Evolutionary conservation across 2,113 vertebrate species (phyloP), one percentile per base, ranked within the genome.

Genomic region (Myotis yumanensis): DNA sequence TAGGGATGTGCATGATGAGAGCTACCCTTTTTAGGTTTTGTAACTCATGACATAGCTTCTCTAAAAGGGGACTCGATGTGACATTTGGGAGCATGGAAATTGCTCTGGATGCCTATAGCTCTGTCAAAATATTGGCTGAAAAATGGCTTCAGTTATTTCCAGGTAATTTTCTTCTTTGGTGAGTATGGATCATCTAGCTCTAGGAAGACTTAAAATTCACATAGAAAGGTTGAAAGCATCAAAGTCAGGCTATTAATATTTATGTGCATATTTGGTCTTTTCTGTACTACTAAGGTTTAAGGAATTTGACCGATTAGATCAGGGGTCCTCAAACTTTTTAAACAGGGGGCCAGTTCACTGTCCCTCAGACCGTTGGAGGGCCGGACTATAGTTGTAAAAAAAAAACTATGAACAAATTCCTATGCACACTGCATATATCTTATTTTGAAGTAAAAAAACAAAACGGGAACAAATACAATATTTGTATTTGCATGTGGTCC

Each of bases 271-370:
- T 54, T 82, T 91, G 52, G 12, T 89, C 72, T 95, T 86, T 80
- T 96, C 69, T 97, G 18, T 57, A 72, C 64, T 86, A 86, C 32
- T 82, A 81, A 92, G 35, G 54, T 64, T 96, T 92, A 92, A 89
- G 14, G 51, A 91, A 59, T 88, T 73, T 91, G 89, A 89, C 59
- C 5, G 8, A 76, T 57, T 48, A 68, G 16, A 37, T 9, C 88
- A n/a, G 37, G 37, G 37, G 37, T 37, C 37, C 37, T 37, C 37
- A 37, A 37, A 37, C 37, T 37, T 37, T 37, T 37, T 37, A 37
- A 37, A 37, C 37, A 37, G 37, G 37, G 37, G 37, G 37, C 37
- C 37, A 37, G 37, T 37, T 37, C 37, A 37, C 37, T 37, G 37
- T 37, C 37, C 37, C 37, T 37, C 37, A 37, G 37, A 37, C 37